Percentiles rank a stretch among this genome's conserved stretches.
Evolutionary conservation across 2,797 vertebrate species (phyloP).

Genomic region (Thamnophis elegans): DNA sequence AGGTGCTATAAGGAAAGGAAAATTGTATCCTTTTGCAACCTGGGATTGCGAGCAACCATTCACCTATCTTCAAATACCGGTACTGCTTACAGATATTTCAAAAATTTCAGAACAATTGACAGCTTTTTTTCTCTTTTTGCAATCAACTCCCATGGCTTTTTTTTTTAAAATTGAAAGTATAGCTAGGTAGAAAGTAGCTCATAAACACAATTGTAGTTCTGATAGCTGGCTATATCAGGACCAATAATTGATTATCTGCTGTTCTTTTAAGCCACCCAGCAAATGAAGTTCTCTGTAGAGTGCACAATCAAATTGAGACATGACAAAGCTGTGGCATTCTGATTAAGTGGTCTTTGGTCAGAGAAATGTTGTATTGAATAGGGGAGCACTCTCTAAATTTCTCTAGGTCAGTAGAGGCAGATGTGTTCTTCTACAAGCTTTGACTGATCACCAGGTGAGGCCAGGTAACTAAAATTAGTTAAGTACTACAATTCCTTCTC

Average conservation of each 20-base stretch:
- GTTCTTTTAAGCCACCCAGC: neutral
- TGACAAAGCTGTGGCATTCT: neutral
- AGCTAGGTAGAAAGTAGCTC: neutral
- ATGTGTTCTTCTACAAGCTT: neutral
- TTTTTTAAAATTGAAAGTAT: neutral
- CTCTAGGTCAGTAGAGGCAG: neutral
- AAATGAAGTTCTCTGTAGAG: neutral
- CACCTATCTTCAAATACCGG: rapidly evolving
- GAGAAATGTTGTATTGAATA: neutral
- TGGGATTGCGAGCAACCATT: rapidly evolving
- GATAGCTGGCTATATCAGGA: neutral
- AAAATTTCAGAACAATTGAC: neutral
- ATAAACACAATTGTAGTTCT: neutral
- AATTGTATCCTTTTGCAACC: neutral
- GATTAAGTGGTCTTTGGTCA: neutral
- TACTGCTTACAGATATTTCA: neutral
- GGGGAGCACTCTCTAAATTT: neutral
- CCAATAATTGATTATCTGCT: neutral
- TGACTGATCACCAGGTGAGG: neutral
- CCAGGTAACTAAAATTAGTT: neutral
- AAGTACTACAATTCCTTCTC: neutral
- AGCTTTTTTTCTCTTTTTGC: neutral
- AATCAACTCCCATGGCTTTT: neutral
- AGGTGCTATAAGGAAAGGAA: neutral
- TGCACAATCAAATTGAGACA: neutral